Evolutionary conservation across 2,888 invertebrate species (phyloP).

Genomic region (Clepsis dumicolana): DNA sequence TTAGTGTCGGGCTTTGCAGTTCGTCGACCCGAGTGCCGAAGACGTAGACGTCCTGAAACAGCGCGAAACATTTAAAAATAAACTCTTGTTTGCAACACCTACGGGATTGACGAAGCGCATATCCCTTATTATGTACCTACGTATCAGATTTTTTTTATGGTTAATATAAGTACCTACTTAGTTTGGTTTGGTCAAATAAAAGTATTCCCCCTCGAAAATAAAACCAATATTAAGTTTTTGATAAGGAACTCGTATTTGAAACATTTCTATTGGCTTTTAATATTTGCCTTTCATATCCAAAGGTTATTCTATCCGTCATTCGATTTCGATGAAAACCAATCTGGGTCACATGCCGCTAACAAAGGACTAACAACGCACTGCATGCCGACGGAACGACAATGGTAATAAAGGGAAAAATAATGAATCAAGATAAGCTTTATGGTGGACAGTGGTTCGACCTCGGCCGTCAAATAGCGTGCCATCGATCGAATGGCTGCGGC

Average conservation of each 20-base stretch:
- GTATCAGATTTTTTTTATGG: constrained; percentile 47
- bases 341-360: constrained; percentile 76
- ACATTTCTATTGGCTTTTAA: constrained; percentile 17
- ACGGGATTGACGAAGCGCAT: constrained; percentile 42
- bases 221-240: neutral
- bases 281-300: constrained; percentile 60
- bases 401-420: constrained; percentile 68
- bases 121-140: constrained; percentile 15
- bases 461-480: constrained; percentile 80
- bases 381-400: constrained; percentile 73
- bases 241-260: neutral
- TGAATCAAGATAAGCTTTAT: constrained; percentile 83
- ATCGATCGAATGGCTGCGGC: constrained; percentile 76
- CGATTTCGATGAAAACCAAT: constrained; percentile 74
- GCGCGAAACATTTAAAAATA: constrained; percentile 66
- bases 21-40: constrained; percentile 77
- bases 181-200: constrained; percentile 1
- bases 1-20: constrained; percentile 82
- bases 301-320: constrained; percentile 63
- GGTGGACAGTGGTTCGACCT: constrained; percentile 82
- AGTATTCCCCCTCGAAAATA: neutral
- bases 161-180: too few relatives aligned
- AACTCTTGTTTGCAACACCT: constrained; percentile 60
- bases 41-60: constrained; percentile 66
- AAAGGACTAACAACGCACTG: constrained; percentile 64